Evolutionary conservation across 2,797 vertebrate species (phyloP).

Genomic region (Selene dorsalis): DNA sequence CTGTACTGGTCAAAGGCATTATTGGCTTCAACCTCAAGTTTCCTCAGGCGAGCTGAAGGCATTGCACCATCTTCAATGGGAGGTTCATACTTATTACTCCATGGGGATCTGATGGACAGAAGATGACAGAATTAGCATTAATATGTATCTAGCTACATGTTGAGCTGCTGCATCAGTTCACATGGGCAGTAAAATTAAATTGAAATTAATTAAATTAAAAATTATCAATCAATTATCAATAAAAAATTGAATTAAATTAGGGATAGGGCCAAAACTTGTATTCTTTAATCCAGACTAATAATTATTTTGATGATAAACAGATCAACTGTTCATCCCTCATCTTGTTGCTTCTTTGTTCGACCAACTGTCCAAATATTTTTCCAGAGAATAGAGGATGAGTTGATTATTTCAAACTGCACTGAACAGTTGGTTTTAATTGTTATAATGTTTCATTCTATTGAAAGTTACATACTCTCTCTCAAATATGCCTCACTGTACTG

Average conservation of each 20-base stretch:
- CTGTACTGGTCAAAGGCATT: constrained; percentile 99
- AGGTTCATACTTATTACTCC: constrained; percentile 99
- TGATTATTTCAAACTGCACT: neutral
- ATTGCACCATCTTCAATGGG: constrained; percentile 98
- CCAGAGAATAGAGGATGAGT: neutral
- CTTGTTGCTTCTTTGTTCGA: neutral
- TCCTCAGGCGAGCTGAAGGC: constrained; percentile 96
- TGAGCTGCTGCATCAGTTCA: neutral
- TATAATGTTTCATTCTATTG: neutral
- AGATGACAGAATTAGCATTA: constrained; percentile 8
- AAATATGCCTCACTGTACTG: neutral
- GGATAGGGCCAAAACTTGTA: neutral
- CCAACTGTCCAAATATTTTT: too few relatives aligned
- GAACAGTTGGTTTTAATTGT: neutral
- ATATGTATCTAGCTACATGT: neutral
- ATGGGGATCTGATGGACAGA: constrained; percentile 89
- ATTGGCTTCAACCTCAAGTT: constrained; percentile 99
- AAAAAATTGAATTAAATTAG: neutral
- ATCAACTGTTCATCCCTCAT: neutral
- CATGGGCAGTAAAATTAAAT: neutral
- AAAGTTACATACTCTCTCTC: neutral
- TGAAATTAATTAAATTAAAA: too few relatives aligned
- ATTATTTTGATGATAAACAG: neutral
- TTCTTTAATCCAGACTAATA: neutral
- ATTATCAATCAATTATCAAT: too few relatives aligned